These are phyloP conservation scores for Drosophila formosana DNA, from an alignment of 2,888 invertebrate species.

Conservation along the genomic window DNA sequence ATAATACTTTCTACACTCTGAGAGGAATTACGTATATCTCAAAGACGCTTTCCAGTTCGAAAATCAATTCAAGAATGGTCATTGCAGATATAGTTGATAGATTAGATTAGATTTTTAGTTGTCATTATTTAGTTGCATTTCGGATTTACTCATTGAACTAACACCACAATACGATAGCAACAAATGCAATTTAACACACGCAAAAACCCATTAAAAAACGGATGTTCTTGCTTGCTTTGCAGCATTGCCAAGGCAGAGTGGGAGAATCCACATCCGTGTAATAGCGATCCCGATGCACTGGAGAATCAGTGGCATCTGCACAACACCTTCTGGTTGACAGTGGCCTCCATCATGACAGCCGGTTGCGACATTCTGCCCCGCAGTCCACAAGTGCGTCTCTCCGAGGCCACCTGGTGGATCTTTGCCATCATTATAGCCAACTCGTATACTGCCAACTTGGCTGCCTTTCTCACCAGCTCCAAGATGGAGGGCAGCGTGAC, in stretches of 20 bases:
- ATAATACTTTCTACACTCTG: no score
- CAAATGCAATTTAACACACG: no score
- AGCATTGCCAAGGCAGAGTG: constrained; percentile 95
- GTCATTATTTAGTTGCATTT: no score
- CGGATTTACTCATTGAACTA: no score
- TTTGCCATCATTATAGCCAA: constrained; percentile 93
- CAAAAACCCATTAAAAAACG: no score
- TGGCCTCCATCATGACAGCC: constrained; percentile 96
- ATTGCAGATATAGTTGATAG: no score
- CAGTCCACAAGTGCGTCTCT: constrained; percentile 91
- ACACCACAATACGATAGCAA: no score
- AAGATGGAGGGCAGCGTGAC: constrained; percentile 95
- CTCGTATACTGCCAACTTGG: constrained; percentile 96
- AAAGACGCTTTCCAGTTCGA: no score
- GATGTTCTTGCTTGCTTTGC: not conserved
- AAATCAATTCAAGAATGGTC: no score
- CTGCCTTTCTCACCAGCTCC: constrained; percentile 95
- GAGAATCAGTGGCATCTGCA: constrained; percentile 95
- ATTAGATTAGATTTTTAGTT: no score
- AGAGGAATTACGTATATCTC: no score
- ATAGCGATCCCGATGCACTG: constrained; percentile 92
- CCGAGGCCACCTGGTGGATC: constrained; percentile 93
- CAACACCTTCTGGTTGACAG: constrained; percentile 97
- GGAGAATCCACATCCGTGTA: constrained; percentile 97
- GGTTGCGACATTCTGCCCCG: constrained; percentile 96